Conservation (phyloP, 2,797 vertebrate species). For the Microctenopoma stevenorrisi region DNA sequence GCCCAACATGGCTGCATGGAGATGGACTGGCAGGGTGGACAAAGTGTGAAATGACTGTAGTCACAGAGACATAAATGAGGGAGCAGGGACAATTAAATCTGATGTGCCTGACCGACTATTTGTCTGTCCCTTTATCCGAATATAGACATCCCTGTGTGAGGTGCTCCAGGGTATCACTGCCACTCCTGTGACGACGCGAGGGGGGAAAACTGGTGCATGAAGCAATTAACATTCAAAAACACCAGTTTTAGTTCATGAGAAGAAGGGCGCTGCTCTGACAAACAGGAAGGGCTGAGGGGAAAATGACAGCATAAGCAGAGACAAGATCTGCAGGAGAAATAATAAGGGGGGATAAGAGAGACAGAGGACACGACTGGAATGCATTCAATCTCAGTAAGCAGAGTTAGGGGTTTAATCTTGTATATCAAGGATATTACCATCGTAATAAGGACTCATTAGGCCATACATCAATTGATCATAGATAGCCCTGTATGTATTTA, state of each 20-base stretch:
- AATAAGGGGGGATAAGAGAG: slow-evolving; percentile 29
- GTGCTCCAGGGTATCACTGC: slow-evolving; percentile 72
- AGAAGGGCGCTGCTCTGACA: slow-evolving; percentile 31
- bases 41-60: slow-evolving; percentile 24
- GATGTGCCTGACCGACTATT: slow-evolving; percentile 24
- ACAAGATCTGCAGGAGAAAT: slow-evolving; percentile 45
- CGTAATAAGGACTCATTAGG: slow-evolving; percentile 45
- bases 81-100: slow-evolving; percentile 41
- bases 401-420: slow-evolving; percentile 32
- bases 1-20: slow-evolving; percentile 16
- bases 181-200: slow-evolving; percentile 65
- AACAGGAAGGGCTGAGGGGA: slow-evolving; percentile 43
- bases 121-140: slow-evolving; percentile 50
- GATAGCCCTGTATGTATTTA: slow-evolving; percentile 24
- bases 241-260: slow-evolving; percentile 67
- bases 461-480: slow-evolving; percentile 37
- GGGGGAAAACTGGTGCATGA: slow-evolving; percentile 73
- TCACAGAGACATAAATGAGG: slow-evolving; percentile 26
- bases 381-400: slow-evolving; percentile 8
- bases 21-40: slow-evolving; percentile 2
- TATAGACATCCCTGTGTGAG: slow-evolving; percentile 60
- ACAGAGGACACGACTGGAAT: slow-evolving; percentile 46
- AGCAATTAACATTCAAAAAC: slow-evolving; percentile 75
- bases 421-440: slow-evolving; percentile 41
- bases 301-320: slow-evolving; percentile 22